These are phyloP conservation scores for Propithecus perrieri DNA, from an alignment of 2,797 vertebrate species.

Conservation along the genomic window DNA sequence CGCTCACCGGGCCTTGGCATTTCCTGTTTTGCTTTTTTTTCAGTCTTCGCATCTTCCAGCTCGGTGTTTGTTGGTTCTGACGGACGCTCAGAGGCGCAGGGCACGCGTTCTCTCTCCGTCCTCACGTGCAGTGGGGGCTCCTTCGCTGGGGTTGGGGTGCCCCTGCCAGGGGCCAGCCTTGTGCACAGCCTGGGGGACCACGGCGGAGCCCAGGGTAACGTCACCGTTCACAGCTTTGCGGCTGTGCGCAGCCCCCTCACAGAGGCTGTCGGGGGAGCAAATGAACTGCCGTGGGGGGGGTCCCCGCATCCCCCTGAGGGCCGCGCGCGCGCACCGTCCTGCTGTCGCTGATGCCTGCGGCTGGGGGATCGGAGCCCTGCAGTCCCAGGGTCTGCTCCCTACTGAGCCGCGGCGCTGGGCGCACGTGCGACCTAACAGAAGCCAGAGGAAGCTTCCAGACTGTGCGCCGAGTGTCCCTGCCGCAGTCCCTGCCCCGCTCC, in stretches of 20 bases:
- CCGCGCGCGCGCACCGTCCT: too few species aligned
- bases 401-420: accelerated
- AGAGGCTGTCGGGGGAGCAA: too few species aligned
- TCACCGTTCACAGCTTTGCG: accelerated
- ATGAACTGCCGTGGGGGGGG: accelerated
- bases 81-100: accelerated
- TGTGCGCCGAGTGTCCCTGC: accelerated
- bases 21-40: background rate
- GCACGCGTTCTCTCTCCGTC: accelerated
- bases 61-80: background rate
- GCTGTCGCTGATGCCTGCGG: background rate
- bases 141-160: background rate
- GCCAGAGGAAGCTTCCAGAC: accelerated
- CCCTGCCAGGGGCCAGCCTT: background rate
- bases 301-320: accelerated
- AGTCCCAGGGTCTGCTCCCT: too few species aligned
- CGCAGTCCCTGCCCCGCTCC: background rate
- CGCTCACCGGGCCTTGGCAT: accelerated
- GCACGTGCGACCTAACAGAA: too few species aligned
- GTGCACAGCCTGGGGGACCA: background rate
- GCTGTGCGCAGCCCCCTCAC: accelerated
- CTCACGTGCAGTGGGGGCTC: accelerated
- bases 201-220: accelerated
- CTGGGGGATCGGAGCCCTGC: too few species aligned
- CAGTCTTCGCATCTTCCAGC: too few species aligned